Percentiles rank a stretch among this genome's conserved stretches.
phyloP scores from a whole-genome alignment of 2,888 invertebrate species.

The Eutolmus rufibarbis region DNA sequence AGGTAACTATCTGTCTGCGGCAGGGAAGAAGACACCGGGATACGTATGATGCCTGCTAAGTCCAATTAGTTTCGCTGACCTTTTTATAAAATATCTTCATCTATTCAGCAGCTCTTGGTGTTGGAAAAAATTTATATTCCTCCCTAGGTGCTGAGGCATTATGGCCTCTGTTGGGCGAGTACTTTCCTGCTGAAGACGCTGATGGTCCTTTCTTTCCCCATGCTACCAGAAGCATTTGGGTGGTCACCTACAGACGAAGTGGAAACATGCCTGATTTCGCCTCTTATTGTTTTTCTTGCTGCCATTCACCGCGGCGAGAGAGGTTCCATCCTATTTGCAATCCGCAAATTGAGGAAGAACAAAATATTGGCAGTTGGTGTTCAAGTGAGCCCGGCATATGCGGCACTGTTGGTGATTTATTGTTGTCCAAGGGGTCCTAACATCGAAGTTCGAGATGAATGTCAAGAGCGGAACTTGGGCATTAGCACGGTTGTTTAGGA shows the following conservation, averaged over 20 bases:
- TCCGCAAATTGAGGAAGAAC: constrained; percentile 2
- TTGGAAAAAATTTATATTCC: constrained; percentile 6
- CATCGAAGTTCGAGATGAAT: background rate
- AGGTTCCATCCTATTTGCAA: background rate
- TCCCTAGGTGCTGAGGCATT: background rate
- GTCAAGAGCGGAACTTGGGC: constrained; percentile 6
- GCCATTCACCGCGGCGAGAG: background rate
- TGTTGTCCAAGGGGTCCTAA: background rate
- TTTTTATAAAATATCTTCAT: constrained; percentile 19
- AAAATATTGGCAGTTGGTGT: background rate
- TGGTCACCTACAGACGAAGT: background rate
- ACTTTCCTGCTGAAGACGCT: background rate
- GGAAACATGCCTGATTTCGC: constrained; percentile 22
- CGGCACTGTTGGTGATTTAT: constrained; percentile 10
- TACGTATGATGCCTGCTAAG: background rate
- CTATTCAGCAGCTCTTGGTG: background rate
- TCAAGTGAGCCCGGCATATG: background rate
- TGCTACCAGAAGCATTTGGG: constrained; percentile 21
- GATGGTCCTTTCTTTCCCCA: constrained; percentile 16
- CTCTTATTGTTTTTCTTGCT: background rate
- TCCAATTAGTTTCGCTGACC: constrained; percentile 26
- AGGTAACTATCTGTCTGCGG: background rate
- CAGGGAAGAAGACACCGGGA: constrained; percentile 1
- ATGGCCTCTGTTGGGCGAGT: background rate
- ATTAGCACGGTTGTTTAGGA: background rate